phyloP scores from a whole-genome alignment of 2,797 vertebrate genomes.

The Tamandua tetradactyla region DNA sequence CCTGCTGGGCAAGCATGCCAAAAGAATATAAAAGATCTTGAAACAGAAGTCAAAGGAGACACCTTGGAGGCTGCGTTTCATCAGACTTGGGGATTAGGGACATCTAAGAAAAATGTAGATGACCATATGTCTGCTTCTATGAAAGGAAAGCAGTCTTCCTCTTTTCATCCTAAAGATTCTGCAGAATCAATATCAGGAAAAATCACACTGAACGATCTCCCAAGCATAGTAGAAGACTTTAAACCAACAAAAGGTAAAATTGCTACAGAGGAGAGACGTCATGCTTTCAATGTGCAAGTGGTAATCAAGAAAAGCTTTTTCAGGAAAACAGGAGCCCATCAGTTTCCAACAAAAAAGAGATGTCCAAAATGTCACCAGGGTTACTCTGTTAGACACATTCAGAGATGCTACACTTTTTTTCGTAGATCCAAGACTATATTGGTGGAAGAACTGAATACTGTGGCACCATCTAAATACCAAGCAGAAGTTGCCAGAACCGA shows the following conservation, averaged over 20 bases:
- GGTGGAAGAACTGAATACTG: constrained; percentile 40
- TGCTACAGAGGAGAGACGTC: constrained; percentile 84
- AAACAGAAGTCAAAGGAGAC: constrained; percentile 81
- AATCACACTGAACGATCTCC: constrained; percentile 76
- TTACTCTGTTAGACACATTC: constrained; percentile 62
- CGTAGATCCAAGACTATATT: neutral
- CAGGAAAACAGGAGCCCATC: constrained; percentile 77
- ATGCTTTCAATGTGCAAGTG: constrained; percentile 83
- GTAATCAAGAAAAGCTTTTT: constrained; percentile 86
- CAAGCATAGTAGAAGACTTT: constrained; percentile 53
- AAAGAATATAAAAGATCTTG: constrained; percentile 77
- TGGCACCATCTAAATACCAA: constrained; percentile 42
- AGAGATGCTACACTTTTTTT: constrained; percentile 60
- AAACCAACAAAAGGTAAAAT: constrained; percentile 76
- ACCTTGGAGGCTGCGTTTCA: constrained; percentile 79
- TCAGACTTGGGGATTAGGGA: constrained; percentile 78
- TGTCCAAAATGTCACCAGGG: constrained; percentile 65
- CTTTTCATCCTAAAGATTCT: constrained; percentile 76
- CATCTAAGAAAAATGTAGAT: constrained; percentile 83
- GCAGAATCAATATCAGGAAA: constrained; percentile 77
- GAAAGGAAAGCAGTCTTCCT: constrained; percentile 82
- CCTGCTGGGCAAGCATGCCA: constrained; percentile 78
- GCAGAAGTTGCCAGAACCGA: constrained; percentile 57
- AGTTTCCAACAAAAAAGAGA: constrained; percentile 79
- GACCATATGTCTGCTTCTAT: constrained; percentile 66